Conservation (phyloP, 2,113 vertebrate species). For the Bungarus multicinctus region DNA sequence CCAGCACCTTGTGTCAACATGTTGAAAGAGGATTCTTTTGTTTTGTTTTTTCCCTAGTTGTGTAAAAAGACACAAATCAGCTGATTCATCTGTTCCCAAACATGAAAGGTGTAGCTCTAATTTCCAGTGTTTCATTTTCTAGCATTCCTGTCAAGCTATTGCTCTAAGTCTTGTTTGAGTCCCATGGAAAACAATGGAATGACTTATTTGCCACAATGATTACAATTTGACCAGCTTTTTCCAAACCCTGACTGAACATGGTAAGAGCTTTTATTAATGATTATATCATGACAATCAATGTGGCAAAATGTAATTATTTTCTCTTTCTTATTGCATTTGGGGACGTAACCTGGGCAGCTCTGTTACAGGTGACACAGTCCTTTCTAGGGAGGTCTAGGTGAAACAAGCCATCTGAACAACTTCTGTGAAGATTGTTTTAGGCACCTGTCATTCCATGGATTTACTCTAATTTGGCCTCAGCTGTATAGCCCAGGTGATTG, state of each 20-base stretch:
- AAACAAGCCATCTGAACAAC: background rate
- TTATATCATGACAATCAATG: background rate
- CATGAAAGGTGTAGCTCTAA: background rate
- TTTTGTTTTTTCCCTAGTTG: background rate
- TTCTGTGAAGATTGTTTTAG: background rate
- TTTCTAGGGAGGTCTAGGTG: background rate
- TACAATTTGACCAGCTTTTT: background rate
- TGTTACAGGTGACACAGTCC: background rate
- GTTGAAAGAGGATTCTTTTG: background rate
- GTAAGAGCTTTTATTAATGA: background rate
- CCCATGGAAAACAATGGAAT: background rate
- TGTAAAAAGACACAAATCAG: background rate
- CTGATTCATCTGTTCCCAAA: background rate
- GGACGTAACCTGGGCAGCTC: background rate
- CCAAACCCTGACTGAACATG: background rate
- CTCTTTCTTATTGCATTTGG: background rate
- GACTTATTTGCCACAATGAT: background rate
- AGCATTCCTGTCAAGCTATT: background rate
- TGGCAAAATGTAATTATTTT: background rate
- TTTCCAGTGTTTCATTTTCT: background rate
- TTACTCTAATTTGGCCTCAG: background rate
- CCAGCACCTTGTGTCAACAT: background rate
- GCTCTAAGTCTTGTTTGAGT: background rate
- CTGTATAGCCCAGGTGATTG: background rate
- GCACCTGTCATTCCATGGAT: background rate